Evolutionary conservation across 2,113 vertebrate genomes (phyloP), one percentile per base, ranked within the genome.

Genomic region (Circaetus gallicus): DNA sequence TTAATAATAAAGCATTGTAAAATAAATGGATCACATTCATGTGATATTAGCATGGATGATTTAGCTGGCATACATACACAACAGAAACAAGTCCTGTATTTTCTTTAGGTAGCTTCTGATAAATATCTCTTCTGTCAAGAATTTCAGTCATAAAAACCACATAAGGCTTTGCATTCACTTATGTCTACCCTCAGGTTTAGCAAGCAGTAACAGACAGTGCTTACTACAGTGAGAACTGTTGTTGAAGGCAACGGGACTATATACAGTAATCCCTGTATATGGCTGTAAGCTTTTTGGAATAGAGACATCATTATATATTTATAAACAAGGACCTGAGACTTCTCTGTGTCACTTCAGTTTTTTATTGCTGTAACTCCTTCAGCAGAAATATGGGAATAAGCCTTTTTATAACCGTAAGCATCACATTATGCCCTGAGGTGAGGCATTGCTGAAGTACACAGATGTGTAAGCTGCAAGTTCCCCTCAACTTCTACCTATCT

Each of bases 91-190:
- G 49, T 52, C 55, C 17, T 91, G 36, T 26, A 26, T 91, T 94
- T 94, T 93, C 42, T 74, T 89, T 67, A 82, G 66, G 89, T 92
- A 85, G 52, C 59, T 89, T 91, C 66, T 95, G 73, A 79, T 63
- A 82, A 93, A 79, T 82, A 36, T 26, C 31, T 91, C 77, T 79
- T 93, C 83, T 95, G 93, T 94, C 55, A 84, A 55, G 56, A 87
- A 69, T 91, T 95, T 91, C 81, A 82, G 86, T 87, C 95, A 77
- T 34, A 91, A 91, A 92, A 95, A 42, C 73, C 53, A 85, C 91
- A 89, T 65, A 86, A 89, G 56, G 81, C 81, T 95, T 69, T 93
- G 61, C 96, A 94, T 97, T 95, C 92, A 92, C 14, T 90, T 89
- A 55, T 65, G 92, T 24, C 47, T 84, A 2, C 69, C 63, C 94